Conservation (phyloP, 2,113 vertebrate species). For the Prolemur simus region DNA sequence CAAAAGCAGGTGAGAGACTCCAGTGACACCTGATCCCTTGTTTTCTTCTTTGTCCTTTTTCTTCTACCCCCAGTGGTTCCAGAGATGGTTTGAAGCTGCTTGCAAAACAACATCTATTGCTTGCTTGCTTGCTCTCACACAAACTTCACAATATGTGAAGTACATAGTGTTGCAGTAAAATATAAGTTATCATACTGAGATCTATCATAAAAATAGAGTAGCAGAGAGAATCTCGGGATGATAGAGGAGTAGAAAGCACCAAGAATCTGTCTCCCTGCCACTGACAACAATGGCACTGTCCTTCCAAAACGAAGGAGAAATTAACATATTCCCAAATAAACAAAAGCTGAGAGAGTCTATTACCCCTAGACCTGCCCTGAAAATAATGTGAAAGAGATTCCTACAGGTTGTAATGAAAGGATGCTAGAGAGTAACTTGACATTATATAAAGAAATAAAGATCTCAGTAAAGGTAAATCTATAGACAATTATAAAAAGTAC, state of each 20-base stretch:
- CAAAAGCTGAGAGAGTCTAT: neutral
- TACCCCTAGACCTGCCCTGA: neutral
- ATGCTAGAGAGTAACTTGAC: neutral
- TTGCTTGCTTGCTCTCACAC: neutral
- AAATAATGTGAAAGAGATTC: neutral
- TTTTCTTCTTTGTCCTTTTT: neutral
- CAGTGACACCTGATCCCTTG: neutral
- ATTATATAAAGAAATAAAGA: neutral
- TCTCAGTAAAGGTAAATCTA: neutral
- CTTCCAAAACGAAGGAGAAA: neutral
- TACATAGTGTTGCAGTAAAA: neutral
- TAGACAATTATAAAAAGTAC: neutral
- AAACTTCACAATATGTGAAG: neutral
- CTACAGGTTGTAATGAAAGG: neutral
- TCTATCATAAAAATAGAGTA: neutral
- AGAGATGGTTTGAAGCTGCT: neutral
- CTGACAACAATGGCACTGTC: neutral
- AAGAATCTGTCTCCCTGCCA: neutral
- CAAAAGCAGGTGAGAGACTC: neutral
- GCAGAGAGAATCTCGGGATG: neutral
- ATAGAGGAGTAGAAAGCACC: neutral
- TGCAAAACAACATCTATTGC: neutral
- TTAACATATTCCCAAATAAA: neutral
- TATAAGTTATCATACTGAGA: neutral
- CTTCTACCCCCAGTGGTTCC: neutral